Evolutionary conservation across 2,888 invertebrate genomes (phyloP).

Genomic region (Apotomis turbidana): DNA sequence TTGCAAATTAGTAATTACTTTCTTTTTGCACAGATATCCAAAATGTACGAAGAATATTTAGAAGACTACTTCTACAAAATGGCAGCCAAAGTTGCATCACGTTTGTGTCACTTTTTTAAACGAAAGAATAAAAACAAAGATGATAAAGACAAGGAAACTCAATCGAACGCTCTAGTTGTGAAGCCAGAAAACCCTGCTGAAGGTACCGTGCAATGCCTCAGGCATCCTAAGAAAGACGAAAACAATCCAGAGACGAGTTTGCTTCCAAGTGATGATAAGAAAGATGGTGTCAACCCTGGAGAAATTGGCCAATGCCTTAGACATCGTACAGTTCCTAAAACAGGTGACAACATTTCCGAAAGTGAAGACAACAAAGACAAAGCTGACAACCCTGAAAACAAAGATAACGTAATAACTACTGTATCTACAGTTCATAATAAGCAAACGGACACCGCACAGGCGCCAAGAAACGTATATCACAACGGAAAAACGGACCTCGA

Average conservation of each 20-base stretch:
- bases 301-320: not conserved
- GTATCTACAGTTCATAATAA: not conserved
- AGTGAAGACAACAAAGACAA: not conserved
- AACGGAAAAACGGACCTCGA: constrained; percentile 5
- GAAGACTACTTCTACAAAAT: constrained; percentile 85
- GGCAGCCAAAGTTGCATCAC: constrained; percentile 70
- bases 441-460: too few species aligned
- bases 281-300: not conserved
- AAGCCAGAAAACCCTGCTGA: constrained; percentile 1
- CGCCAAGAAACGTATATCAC: constrained; percentile 28
- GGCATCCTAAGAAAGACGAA: constrained; percentile 4
- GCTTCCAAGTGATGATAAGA: not conserved
- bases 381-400: not conserved
- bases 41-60: constrained; percentile 90
- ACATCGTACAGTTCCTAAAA: not conserved
- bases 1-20: not conserved
- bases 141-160: constrained; percentile 20
- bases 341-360: not conserved
- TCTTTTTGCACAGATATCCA: constrained; percentile 84
- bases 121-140: constrained; percentile 47
- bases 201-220: not conserved
- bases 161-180: constrained; percentile 12
- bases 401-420: constrained; percentile 9
- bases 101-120: constrained; percentile 61
- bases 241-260: not conserved